Conservation (phyloP, 2,888 invertebrate species). For the Chromoteleia sp. region DNA sequence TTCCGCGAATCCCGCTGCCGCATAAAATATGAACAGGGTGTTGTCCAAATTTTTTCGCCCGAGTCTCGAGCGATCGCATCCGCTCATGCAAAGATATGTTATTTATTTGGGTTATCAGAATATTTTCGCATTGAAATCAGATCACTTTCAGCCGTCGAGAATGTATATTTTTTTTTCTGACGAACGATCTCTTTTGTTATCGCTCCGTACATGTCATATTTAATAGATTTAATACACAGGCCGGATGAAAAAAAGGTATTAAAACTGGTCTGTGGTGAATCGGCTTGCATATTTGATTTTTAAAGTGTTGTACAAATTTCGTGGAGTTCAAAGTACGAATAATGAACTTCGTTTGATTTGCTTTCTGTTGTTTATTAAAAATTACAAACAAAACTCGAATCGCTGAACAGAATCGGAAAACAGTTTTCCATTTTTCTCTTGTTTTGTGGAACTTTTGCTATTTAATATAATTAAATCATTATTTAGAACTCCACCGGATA, state of each 20-base stretch:
- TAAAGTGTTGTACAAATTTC: slow-evolving; percentile 2
- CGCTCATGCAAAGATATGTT: slow-evolving; percentile 21
- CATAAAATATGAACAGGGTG: slow-evolving; percentile 17
- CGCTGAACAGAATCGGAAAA: no score
- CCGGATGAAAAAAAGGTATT: not conserved
- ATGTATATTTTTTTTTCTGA: slow-evolving; percentile 1
- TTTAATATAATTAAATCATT: not conserved
- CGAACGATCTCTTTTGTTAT: slow-evolving; percentile 25
- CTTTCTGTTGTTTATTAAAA: not conserved
- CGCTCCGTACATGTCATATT: slow-evolving; percentile 5
- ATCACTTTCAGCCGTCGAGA: slow-evolving; percentile 21
- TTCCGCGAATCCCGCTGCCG: not conserved
- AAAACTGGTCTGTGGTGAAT: slow-evolving; percentile 12
- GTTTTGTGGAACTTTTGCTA: not conserved
- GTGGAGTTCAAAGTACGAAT: not conserved
- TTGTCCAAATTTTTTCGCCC: slow-evolving; percentile 5
- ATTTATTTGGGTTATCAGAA: slow-evolving; percentile 31
- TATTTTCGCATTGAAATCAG: slow-evolving; percentile 38
- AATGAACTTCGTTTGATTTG: slow-evolving; percentile 12
- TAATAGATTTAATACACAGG: slow-evolving; percentile 21
- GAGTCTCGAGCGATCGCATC: not conserved
- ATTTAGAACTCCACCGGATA: no score
- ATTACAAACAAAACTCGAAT: not conserved
- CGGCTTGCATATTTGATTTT: slow-evolving; percentile 23
- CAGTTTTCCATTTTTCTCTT: no score